Evolutionary conservation across 2,888 invertebrate species (phyloP).

Genomic region (Acanthosoma haemorrhoidale): DNA sequence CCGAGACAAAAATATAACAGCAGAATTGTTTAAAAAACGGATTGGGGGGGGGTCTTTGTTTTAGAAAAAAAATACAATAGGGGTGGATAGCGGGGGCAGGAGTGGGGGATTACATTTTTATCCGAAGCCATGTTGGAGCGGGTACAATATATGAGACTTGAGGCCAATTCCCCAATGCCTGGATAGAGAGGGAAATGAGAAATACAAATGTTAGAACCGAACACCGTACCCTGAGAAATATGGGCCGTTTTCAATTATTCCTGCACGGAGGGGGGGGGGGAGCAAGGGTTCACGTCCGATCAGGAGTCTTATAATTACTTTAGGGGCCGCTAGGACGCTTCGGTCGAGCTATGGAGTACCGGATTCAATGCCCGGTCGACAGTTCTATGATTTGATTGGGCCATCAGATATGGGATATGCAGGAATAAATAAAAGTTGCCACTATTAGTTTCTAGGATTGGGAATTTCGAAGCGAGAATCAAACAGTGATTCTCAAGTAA

Average conservation of each 20-base stretch:
- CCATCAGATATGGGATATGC: too few relatives aligned
- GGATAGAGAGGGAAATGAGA: slow-evolving; percentile 23
- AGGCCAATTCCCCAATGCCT: slow-evolving; percentile 16
- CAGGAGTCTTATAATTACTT: slow-evolving; percentile 5
- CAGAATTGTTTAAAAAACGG: too few relatives aligned
- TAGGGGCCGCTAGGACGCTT: not conserved
- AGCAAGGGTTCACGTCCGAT: not conserved
- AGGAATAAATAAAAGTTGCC: too few relatives aligned
- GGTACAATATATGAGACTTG: slow-evolving; percentile 32
- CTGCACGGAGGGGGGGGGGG: not conserved
- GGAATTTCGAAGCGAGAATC: too few relatives aligned
- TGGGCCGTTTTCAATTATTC: slow-evolving; percentile 16
- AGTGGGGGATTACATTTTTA: slow-evolving; percentile 40
- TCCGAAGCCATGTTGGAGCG: slow-evolving; percentile 21
- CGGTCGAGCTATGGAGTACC: too few relatives aligned
- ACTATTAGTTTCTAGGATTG: too few relatives aligned
- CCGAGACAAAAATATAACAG: too few relatives aligned
- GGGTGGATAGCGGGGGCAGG: not conserved
- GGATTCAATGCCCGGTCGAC: too few relatives aligned
- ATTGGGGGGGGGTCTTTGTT: not conserved
- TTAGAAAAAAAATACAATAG: not conserved
- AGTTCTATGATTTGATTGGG: too few relatives aligned
- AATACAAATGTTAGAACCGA: slow-evolving; percentile 27
- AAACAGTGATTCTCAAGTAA: too few relatives aligned
- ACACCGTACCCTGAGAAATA: not conserved